Conservation (phyloP, 2,888 invertebrate species). For the Aelia acuminata region DNA sequence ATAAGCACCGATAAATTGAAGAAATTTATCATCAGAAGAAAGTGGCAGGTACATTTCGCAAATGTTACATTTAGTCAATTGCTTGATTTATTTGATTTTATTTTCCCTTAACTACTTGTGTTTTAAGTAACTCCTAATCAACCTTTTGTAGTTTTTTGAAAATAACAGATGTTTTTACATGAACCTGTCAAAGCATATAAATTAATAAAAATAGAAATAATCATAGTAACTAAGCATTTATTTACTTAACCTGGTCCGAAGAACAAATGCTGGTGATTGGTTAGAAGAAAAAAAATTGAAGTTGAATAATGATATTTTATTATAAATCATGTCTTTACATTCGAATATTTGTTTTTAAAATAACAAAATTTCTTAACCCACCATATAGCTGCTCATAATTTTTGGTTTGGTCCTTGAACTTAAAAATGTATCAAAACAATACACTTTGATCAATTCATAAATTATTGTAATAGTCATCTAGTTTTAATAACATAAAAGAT, state of each 20-base stretch:
- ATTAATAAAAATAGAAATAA: not conserved
- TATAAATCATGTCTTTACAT: too few species aligned
- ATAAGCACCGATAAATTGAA: slow-evolving; percentile 86
- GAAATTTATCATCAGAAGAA: slow-evolving; percentile 83
- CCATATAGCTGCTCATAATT: too few species aligned
- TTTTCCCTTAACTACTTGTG: not conserved
- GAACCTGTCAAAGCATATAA: not conserved
- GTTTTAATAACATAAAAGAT: not conserved
- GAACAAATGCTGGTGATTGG: too few species aligned
- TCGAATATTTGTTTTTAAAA: too few species aligned
- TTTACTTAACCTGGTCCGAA: too few species aligned
- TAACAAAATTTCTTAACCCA: too few species aligned
- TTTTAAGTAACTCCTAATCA: not conserved
- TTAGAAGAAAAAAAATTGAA: too few species aligned
- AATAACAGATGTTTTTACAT: not conserved
- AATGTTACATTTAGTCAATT: not conserved
- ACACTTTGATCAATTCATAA: not conserved
- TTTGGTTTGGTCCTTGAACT: too few species aligned
- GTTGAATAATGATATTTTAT: too few species aligned
- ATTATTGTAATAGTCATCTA: not conserved
- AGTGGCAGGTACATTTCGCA: slow-evolving; percentile 81
- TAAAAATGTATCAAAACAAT: too few species aligned
- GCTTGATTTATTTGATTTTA: not conserved
- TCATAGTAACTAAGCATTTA: too few species aligned
- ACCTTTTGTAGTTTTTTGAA: not conserved